Evolutionary conservation across 2,888 invertebrate genomes (phyloP), one percentile per base, ranked within the genome.

Genomic region (Hydraecia micacea): DNA sequence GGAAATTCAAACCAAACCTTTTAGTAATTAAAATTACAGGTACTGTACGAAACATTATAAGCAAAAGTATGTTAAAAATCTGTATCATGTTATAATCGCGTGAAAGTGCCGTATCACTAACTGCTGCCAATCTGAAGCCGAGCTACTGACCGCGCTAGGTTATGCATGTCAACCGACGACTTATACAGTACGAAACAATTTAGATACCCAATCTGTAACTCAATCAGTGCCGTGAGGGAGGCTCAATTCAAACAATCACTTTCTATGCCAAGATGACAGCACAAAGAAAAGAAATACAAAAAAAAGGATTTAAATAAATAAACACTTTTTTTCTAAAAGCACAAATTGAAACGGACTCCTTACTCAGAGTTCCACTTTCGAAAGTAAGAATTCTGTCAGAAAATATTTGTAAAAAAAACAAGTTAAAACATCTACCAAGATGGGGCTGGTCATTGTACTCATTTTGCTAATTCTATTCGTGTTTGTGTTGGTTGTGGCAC

Each of bases 181-280:
- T 86, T 86, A 32, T 78, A 88, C 85, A 88, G 73, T 84, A 90
- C 77, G 77, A 73, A 81, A 87, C 82, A 85, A 83, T 79, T 80
- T 58, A 77, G 79, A 85, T 80, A 84, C 86, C 89, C 88, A 88
- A 83, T 79, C 74, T 67, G 66, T 86, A 85, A 83, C 80, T 84
- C 82, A 80, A 88, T 80, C 84, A 86, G 81, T 75, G 88, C 87
- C 80, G 85, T 81, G 84, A 88, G 89, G 91, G 91, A 89, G 88
- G 77, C 66, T 21, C 58, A 21, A 55, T 36, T 60, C 78, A 28
- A 82, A 62, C 28, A 25, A 13, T 15, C 21, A 4, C 36, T 13
- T 13, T 46, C 0, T 28, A 49, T 58, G 73, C 32, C 85, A 76
- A 87, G 42, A 80, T 73, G 75, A 65, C 46, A 80, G 67, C 62